Base-by-base conservation (phyloP, 1,140 invertebrate species). In the Ostrea denselamellosa region DNA sequence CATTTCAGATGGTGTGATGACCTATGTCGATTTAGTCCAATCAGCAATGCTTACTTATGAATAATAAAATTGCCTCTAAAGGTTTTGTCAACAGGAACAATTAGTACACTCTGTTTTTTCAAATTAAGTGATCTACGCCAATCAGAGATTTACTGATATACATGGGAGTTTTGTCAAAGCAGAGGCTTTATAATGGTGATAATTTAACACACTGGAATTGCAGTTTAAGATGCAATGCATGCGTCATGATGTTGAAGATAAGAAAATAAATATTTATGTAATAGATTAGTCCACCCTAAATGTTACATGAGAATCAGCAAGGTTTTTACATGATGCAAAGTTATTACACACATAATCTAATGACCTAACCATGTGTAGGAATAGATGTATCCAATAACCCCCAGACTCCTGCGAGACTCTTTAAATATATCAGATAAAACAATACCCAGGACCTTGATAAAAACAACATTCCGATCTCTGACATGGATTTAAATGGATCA, bases 361-460 rank as follows among this genome's bases (percentile, higher is more conserved):
- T 28, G 8, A 25, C 22, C 28, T 77, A 34, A 9, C 8, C 28
- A 28, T 9, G 17, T 25, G 25, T 25, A 22, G 25, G 65, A 22
- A n/a, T 25, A 68, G 19, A 68, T 68, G 65, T 68, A 22, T 25
- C 65, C 22, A 62, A 62, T 62, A n/a, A 12, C 22, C 9, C 68
- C 68, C 68, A 77, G 68, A 77, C 68, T 77, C 68, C 68, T 25
- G 2, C 10, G 68, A 25, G 68, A 77, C 68, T 77, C 10, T 28
- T 2, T 77, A 12, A 77, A n/a, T 17, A 14, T 14, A 77, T 77
- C 25, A 17, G 9, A 77, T 77, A 77, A 25, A 77, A 22, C 68
- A 14, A 77, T 25, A 14, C 10, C 28, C 3, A 77, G 25, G 28
- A 19, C 22, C 25, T 28, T 22, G 34, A 44, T 44, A 44, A 44